phyloP scores from a whole-genome alignment of 2,888 invertebrate genomes.

The Eledona agricola region DNA sequence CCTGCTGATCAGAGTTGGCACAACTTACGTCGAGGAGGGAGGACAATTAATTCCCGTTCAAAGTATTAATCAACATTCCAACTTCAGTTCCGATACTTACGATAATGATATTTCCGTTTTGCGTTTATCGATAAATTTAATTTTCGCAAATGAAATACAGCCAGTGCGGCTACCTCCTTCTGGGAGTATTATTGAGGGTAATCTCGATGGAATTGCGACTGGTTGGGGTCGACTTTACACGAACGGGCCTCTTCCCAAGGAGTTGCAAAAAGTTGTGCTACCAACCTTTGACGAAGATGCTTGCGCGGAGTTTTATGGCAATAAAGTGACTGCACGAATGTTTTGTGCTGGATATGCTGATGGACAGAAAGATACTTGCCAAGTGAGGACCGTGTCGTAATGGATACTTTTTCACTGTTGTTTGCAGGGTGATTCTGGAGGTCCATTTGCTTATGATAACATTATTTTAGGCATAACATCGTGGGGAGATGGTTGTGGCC shows the following conservation, averaged over 20 bases:
- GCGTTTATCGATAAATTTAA: conserved; percentile 60
- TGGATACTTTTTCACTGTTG: not conserved
- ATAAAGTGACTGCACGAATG: conserved; percentile 41
- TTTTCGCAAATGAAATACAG: conserved; percentile 57
- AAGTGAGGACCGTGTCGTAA: conserved; percentile 36
- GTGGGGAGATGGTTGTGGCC: conserved; percentile 39
- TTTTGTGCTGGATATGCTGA: conserved; percentile 48
- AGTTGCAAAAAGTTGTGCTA: conserved; percentile 45
- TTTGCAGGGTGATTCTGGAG: conserved; percentile 65
- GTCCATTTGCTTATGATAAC: conserved; percentile 52
- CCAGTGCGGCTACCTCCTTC: conserved; percentile 58
- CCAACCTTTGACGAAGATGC: conserved; percentile 44
- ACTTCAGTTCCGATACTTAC: conserved; percentile 63
- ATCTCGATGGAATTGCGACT: conserved; percentile 62
- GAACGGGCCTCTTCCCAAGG: conserved; percentile 34
- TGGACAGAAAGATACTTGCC: conserved; percentile 48
- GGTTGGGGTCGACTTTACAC: conserved; percentile 65
- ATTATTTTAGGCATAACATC: conserved; percentile 38
- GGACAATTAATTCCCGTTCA: conserved; percentile 65
- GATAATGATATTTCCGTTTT: conserved; percentile 66
- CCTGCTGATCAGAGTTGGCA: conserved; percentile 62
- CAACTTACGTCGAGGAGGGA: conserved; percentile 65
- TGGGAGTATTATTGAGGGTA: conserved; percentile 55
- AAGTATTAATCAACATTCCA: conserved; percentile 62
- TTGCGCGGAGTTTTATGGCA: conserved; percentile 41